Evolutionary conservation across 2,888 invertebrate genomes (phyloP).

Genomic region (Temnothorax unifasciatus): DNA sequence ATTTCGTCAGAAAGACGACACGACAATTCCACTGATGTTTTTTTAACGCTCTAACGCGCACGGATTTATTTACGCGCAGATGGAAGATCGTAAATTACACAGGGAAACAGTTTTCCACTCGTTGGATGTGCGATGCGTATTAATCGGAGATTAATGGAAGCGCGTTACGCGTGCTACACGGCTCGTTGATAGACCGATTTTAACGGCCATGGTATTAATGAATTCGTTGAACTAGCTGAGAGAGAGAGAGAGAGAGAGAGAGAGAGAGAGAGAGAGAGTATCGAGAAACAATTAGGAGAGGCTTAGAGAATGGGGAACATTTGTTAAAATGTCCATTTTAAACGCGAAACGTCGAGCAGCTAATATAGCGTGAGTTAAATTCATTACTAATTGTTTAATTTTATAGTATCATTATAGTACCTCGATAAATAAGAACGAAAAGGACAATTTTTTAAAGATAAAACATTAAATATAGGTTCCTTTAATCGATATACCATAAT

Average conservation of each 20-base stretch:
- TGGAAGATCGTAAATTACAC: conserved; percentile 30
- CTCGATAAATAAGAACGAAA: background rate
- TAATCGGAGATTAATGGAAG: conserved; percentile 38
- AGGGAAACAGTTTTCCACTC: conserved; percentile 31
- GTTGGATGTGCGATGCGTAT: conserved; percentile 21
- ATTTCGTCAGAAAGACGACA: background rate
- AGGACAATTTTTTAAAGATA: background rate
- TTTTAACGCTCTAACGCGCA: background rate
- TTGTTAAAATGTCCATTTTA: background rate
- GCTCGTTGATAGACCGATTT: background rate
- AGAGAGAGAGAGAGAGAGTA: background rate
- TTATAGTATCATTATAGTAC: background rate
- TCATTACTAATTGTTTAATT: background rate
- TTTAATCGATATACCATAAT: background rate
- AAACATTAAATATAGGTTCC: background rate
- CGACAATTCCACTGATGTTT: background rate
- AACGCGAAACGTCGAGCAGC: background rate
- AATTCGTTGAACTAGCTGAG: background rate
- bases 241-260: background rate
- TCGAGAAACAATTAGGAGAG: conserved; percentile 19
- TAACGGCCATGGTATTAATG: background rate
- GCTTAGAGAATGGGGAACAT: background rate
- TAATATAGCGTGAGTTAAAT: background rate
- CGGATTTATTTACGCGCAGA: conserved; percentile 22
- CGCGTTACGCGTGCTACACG: background rate